Evolutionary conservation across 2,113 vertebrate genomes (phyloP).

Genomic region (Pygoscelis adeliae): DNA sequence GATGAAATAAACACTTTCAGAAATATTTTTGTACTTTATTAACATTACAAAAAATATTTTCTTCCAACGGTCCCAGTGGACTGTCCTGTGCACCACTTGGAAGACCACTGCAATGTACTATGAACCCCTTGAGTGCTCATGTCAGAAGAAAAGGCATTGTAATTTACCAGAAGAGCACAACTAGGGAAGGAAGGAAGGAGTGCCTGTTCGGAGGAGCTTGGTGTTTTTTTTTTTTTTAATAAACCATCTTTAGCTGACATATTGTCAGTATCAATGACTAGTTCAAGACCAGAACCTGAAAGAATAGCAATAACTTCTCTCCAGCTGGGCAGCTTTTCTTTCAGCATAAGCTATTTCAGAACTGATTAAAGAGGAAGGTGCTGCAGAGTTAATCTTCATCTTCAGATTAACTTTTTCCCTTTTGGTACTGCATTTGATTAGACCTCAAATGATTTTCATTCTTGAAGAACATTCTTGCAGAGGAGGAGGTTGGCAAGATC

Average conservation of each 20-base stretch:
- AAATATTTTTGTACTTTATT: background rate
- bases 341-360: background rate
- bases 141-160: background rate
- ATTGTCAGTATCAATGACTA: background rate
- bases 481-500: background rate
- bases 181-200: background rate
- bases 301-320: background rate
- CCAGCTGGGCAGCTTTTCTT: background rate
- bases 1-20: background rate
- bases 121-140: background rate
- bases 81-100: background rate
- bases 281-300: background rate
- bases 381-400: background rate
- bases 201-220: background rate
- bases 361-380: background rate
- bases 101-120: background rate
- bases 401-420: background rate
- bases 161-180: background rate
- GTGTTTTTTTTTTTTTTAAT: background rate
- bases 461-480: background rate
- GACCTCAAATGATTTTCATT: background rate
- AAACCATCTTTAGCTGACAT: background rate
- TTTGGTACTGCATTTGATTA: background rate
- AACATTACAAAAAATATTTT: background rate
- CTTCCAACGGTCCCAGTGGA: fast-evolving